Base-by-base conservation (phyloP, 37 sponge, comb jelly and placozoan genomes). In the Hexactinellida sp. region DNA sequence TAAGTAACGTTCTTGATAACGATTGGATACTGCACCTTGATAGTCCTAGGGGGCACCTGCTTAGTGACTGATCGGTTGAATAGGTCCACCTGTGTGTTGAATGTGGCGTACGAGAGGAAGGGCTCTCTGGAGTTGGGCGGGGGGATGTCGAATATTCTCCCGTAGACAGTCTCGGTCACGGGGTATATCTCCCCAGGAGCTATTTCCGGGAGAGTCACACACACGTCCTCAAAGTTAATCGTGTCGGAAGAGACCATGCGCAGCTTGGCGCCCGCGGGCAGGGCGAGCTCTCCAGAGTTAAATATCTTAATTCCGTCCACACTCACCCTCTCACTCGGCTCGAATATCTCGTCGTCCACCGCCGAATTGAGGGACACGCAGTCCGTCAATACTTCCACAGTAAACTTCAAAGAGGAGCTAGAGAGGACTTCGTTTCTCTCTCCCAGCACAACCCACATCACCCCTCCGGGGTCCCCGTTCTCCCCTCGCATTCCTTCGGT, bases 121-220 rank as follows among this genome's bases (percentile, higher is more conserved):
- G 94, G 92, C 0, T 92, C 92, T 19, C 91, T 92, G 0, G 35
- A 36, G 51, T 94, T 94, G 21, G 92, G 92, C 37, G 94, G 84
- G 36, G 90, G 88, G 36, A 85, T 54, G 47, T 94, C 92, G 35
- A 90, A 88, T 54, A 94, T 92, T 28, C 94, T 55, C 39, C 94
- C 94, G 83, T 41, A 36, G 38, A 89, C 89, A 41, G 83, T 84
- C 0, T 55, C 63, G 0, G 92, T 92, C 21, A 94, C 88, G 10
- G 39, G 34, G 41, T 88, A 86, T 0, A 55, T 76, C 10, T 83
- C 71, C 0, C 88, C 85, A 7, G 89, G 76, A 23, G 32, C 37
- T 10, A 94, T 3, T 54, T 84, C 89, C 0, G 94, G 92, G 24
- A 94, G 54, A 19, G 87, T 55, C 30, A 38, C 89, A 36, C 24